Conservation (phyloP, 2,888 invertebrate species). For the Tachina grossa region DNA sequence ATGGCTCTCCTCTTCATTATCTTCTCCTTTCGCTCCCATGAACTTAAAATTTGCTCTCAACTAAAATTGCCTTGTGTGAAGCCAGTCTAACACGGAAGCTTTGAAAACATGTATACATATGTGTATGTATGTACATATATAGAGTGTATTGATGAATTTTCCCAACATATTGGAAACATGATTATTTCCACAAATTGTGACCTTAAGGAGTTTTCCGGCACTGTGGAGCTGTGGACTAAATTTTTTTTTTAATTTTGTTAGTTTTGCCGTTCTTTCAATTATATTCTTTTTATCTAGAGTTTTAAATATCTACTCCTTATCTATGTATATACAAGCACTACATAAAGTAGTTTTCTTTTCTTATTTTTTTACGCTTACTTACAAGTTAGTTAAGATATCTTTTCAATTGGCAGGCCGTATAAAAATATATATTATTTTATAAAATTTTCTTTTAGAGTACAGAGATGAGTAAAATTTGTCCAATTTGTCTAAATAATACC, state of each 20-base stretch:
- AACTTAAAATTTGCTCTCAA: too few relatives aligned
- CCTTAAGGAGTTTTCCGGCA: too few relatives aligned
- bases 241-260: not conserved
- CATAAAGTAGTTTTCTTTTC: not conserved
- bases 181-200: too few relatives aligned
- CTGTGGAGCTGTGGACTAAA: conserved; percentile 3
- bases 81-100: too few relatives aligned
- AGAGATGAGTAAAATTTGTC: conserved; percentile 9
- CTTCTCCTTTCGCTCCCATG: too few relatives aligned
- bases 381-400: conserved; percentile 19
- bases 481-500: not conserved
- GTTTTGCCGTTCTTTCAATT: not conserved
- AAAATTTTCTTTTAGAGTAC: conserved; percentile 4
- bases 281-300: not conserved
- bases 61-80: too few relatives aligned
- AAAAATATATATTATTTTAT: conserved; percentile 41
- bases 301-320: conserved; percentile 9
- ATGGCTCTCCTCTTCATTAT: too few relatives aligned
- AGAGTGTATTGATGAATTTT: too few relatives aligned
- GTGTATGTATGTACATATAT: too few relatives aligned
- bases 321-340: conserved; percentile 48
- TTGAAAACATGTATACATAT: too few relatives aligned
- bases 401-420: conserved; percentile 41
- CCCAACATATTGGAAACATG: too few relatives aligned
- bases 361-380: conserved; percentile 5